phyloP scores from a whole-genome alignment of 1,140 invertebrate genomes.

The Drosophila mojavensis region DNA sequence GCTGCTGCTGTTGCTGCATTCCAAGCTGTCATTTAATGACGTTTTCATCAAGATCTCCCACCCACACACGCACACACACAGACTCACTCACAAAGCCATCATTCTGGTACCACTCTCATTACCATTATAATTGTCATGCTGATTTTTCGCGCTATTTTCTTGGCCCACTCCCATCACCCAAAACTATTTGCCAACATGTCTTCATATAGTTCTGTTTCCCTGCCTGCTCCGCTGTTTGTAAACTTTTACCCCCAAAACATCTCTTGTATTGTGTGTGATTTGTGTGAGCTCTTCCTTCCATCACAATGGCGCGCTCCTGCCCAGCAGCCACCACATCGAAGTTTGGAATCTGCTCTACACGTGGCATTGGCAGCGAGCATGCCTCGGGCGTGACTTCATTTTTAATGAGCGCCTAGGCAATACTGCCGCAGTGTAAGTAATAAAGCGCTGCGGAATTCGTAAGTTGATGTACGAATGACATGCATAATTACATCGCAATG shows the following conservation, averaged over 20 bases:
- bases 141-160: constrained; percentile 52
- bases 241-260: constrained; percentile 40
- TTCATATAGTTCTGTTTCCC: constrained; percentile 38
- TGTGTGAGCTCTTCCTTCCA: constrained; percentile 15
- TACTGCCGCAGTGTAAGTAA: constrained; percentile 37
- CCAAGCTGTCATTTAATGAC: constrained; percentile 76
- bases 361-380: constrained; percentile 17
- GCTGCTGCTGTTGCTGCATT: constrained; percentile 32
- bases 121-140: constrained; percentile 83
- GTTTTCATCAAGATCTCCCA: constrained; percentile 65
- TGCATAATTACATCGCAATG: constrained; percentile 53
- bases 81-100: neutral
- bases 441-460: constrained; percentile 56
- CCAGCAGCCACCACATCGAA: neutral
- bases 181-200: constrained; percentile 70
- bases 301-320: constrained; percentile 5
- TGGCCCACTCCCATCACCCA: constrained; percentile 14
- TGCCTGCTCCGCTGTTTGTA: constrained; percentile 24
- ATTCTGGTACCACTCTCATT: constrained; percentile 57
- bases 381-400: constrained; percentile 54
- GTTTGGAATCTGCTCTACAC: constrained; percentile 9
- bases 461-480: constrained; percentile 56
- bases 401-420: constrained; percentile 60
- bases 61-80: neutral
- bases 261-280: constrained; percentile 46